Conservation (phyloP, 2,888 invertebrate species). For the Drosophila stalkeri region DNA sequence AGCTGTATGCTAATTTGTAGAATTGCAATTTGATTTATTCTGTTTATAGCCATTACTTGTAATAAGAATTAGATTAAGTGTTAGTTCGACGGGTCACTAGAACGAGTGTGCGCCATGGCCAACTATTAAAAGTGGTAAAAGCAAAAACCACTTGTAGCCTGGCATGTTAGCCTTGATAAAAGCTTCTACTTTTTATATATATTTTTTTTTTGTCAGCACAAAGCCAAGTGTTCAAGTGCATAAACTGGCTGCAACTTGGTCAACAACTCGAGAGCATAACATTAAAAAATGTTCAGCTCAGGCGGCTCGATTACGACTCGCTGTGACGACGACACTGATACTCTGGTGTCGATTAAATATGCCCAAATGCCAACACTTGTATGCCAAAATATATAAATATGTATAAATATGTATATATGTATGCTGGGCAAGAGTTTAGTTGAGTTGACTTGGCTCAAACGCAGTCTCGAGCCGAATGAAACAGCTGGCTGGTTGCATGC, state of each 20-base stretch:
- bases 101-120: constrained; percentile 61
- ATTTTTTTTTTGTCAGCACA: constrained; percentile 6
- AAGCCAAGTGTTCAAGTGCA: constrained; percentile 68
- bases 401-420: constrained; percentile 6
- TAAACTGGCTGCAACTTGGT: constrained; percentile 65
- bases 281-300: constrained; percentile 53
- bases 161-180: constrained; percentile 75
- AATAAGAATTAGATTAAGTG: constrained; percentile 29
- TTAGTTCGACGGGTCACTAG: constrained; percentile 39
- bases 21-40: constrained; percentile 33
- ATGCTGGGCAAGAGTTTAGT: constrained; percentile 13
- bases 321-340: constrained; percentile 26
- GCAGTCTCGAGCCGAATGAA: constrained; percentile 1
- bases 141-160: constrained; percentile 61
- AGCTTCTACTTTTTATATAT: constrained; percentile 41
- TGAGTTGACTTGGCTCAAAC: constrained; percentile 8
- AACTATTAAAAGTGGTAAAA: constrained; percentile 58
- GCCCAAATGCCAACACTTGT: constrained; percentile 64
- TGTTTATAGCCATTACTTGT: constrained; percentile 27
- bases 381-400: constrained; percentile 16
- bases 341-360: constrained; percentile 64
- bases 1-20: constrained; percentile 30
- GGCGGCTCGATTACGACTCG: constrained; percentile 61
- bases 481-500: constrained; percentile 1
- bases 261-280: constrained; percentile 58